Evolutionary conservation across 2,888 invertebrate species (phyloP), one percentile per base, ranked within the genome.

Genomic region (Stenodema calcarata): DNA sequence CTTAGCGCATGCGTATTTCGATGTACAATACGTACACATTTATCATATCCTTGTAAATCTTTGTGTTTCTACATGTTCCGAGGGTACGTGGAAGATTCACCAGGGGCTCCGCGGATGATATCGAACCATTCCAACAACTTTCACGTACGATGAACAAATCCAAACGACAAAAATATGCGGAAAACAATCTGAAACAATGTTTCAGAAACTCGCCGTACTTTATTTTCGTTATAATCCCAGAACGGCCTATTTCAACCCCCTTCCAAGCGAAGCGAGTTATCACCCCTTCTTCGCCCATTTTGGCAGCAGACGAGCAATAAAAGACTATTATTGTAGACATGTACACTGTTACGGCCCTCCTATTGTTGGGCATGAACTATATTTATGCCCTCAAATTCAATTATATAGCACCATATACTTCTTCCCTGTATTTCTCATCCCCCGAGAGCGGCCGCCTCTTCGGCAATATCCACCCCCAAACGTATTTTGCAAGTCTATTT

Each of bases 281-380:
- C 73, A 41, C 73, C 23, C 73, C 73, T 30, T 35, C 35, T 16
- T 73, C 41, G 35, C 41, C 78, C 78, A 35, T 78, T 78, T 78
- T 78, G 78, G 78, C 78, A 78, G 35, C 28, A 87, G 82, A 87
- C 83, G 75, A 41, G 82, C 83, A 76, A 83, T 87, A 87, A 87
- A 87, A 84, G 79, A 41, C 87, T 87, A 87, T 87, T 79, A 87
- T 87, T 79, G 84, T 87, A 87, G 87, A 87, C 69, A 82, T 87
- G 87, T 44, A 30, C 54, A 30, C 87, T 76, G 87, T 87, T 87
- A 87, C 76, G 82, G 87, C 47, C 73, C 28, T 42, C 41, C 76
- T 87, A 87, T 87, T 87, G 78, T 87, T 76, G 76, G 83, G 75
- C 76, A 76, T 78, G 28, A 76, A 87, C 82, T 83, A 69, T 83